Conservation (phyloP, 2,797 vertebrate species). For the Danio albolineatus region DNA sequence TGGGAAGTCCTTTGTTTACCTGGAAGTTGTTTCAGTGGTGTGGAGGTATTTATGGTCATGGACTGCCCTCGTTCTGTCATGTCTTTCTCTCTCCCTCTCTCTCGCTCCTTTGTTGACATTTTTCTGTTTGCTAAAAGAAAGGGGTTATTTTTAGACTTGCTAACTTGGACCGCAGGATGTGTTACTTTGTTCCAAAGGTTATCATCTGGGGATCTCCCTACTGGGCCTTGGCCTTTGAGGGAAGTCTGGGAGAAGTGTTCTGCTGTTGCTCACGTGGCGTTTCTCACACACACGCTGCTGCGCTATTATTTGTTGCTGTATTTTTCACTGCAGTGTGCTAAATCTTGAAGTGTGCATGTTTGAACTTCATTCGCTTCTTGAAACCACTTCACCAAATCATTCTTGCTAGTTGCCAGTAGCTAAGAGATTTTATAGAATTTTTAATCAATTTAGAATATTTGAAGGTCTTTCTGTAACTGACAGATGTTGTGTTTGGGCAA, state of each 20-base stretch:
- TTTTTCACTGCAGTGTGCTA: not conserved
- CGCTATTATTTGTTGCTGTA: not conserved
- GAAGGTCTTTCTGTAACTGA: not conserved
- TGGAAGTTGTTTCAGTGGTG: conserved; percentile 66
- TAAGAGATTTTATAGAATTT: not conserved
- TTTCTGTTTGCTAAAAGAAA: conserved; percentile 53
- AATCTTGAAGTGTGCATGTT: too few species aligned
- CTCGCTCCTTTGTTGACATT: conserved; percentile 53
- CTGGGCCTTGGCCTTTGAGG: conserved; percentile 22
- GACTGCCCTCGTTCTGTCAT: conserved; percentile 53
- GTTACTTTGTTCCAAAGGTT: conserved; percentile 39
- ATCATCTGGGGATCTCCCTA: conserved; percentile 31
- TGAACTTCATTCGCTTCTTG: too few species aligned
- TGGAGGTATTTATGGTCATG: conserved; percentile 69
- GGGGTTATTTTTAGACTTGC: conserved; percentile 43
- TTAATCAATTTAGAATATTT: not conserved
- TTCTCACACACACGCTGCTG: conserved; percentile 10
- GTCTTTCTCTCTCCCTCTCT: conserved; percentile 22
- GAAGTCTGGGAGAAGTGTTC: conserved; percentile 21
- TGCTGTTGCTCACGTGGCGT: conserved; percentile 5
- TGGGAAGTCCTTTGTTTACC: conserved; percentile 73
- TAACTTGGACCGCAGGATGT: conserved; percentile 37
- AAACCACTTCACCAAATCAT: too few species aligned
- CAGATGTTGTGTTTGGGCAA: not conserved
- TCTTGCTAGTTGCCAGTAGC: too few species aligned